A percentile compares a stretch with the other conserved stretches of the same genome.
These are phyloP conservation scores for Lepetodrilus schrolli DNA, from an alignment of 2,888 invertebrate genomes.

Conservation along the genomic window DNA sequence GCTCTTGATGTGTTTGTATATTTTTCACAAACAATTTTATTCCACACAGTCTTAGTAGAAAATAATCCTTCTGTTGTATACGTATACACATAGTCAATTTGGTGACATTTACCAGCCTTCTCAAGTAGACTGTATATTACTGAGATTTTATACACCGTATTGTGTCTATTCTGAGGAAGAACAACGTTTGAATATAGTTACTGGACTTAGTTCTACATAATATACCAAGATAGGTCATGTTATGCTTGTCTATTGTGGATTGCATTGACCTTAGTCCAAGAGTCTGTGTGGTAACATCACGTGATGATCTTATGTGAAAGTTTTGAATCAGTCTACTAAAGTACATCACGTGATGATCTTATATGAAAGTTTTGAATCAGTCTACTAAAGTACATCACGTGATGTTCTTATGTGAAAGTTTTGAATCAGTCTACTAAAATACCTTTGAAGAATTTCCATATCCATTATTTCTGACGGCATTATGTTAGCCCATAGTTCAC, in stretches of 20 bases:
- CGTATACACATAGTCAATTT: too few species aligned
- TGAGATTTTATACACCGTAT: too few species aligned
- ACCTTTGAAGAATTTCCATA: background rate
- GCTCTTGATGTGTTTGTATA: too few species aligned
- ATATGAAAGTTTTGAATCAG: background rate
- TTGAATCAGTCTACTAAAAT: background rate
- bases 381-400: background rate
- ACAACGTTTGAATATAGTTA: background rate
- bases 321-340: background rate
- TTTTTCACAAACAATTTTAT: too few species aligned
- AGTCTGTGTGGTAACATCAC: background rate
- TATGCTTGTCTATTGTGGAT: background rate
- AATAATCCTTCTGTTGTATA: too few species aligned
- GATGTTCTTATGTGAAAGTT: background rate
- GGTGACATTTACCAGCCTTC: too few species aligned
- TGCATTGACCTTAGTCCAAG: background rate
- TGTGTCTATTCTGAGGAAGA: slow-evolving; percentile 39
- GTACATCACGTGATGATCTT: background rate
- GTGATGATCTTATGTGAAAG: background rate
- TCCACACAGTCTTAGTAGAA: too few species aligned
- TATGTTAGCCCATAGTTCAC: background rate
- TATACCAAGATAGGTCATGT: background rate
- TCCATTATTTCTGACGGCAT: background rate
- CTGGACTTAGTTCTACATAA: background rate
- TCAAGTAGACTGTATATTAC: too few species aligned